A percentile compares a stretch with the other conserved stretches of the same genome.
These are phyloP conservation scores for Sphenopsis melanotis DNA, from an alignment of 2,797 vertebrate species.

Conservation along the genomic window DNA sequence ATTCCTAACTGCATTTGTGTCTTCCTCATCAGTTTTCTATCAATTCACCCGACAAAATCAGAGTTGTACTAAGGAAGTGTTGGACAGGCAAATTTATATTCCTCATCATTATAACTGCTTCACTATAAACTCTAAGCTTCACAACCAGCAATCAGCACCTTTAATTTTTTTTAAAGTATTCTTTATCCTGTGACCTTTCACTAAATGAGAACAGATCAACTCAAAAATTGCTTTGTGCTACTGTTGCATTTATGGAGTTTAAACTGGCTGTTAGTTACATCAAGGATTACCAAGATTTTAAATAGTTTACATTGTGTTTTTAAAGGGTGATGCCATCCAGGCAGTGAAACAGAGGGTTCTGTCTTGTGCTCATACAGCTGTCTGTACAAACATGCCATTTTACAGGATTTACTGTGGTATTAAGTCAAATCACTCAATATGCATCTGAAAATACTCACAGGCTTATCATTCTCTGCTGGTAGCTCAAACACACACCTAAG, in stretches of 20 bases:
- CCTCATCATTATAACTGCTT: not conserved
- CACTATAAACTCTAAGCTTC: not conserved
- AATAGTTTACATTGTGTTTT: not conserved
- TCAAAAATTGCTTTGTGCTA: not conserved
- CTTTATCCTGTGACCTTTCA: not conserved
- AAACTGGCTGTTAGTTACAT: not conserved
- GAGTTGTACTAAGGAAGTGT: not conserved
- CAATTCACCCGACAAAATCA: not conserved
- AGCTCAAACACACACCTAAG: conserved; percentile 94
- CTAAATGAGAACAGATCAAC: not conserved
- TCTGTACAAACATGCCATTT: not conserved
- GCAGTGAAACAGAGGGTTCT: not conserved
- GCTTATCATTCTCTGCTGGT: conserved; percentile 92
- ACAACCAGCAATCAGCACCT: not conserved
- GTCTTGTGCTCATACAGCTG: not conserved
- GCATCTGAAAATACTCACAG: conserved; percentile 77
- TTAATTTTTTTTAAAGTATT: not conserved
- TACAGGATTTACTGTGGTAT: not conserved
- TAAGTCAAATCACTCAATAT: not conserved
- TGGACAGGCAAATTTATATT: not conserved
- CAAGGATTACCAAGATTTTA: not conserved
- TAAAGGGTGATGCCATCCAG: not conserved
- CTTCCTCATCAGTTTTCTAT: not conserved
- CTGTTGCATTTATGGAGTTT: not conserved
- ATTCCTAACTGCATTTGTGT: not conserved